Evolutionary conservation across 2,797 vertebrate genomes (phyloP).

Genomic region (Channallabes apus): DNA sequence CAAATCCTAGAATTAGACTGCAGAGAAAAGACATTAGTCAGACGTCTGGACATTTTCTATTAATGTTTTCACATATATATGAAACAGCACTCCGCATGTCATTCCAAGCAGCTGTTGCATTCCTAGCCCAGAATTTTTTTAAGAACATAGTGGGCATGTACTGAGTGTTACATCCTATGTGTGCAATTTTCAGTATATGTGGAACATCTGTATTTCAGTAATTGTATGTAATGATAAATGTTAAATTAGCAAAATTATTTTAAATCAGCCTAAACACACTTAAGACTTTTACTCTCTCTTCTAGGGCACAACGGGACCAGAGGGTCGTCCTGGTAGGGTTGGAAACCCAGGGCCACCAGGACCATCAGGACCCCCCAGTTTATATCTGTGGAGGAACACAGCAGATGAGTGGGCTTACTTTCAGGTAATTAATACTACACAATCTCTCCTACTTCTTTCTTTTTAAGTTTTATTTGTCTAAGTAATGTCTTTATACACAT

Average conservation of each 20-base stretch:
- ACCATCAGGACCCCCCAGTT: conserved; percentile 75
- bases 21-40: conserved; percentile 1
- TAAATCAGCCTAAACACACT: too few species aligned
- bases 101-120: background rate
- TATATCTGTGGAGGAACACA: conserved; percentile 86
- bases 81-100: background rate
- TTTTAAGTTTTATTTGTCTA: too few species aligned
- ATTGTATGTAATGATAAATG: background rate
- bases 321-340: conserved; percentile 70
- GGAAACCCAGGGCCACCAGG: conserved; percentile 77
- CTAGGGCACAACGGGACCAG: conserved; percentile 76
- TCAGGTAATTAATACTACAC: conserved; percentile 65
- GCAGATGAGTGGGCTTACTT: conserved; percentile 83
- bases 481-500: background rate
- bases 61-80: background rate
- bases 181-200: background rate
- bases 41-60: conserved; percentile 6
- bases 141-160: background rate
- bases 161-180: background rate
- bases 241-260: too few species aligned
- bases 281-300: background rate
- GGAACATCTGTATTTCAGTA: conserved; percentile 10
- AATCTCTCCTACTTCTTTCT: background rate
- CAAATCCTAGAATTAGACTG: conserved; percentile 12
- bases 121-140: background rate